A percentile compares a stretch with the other conserved stretches of the same genome.
These are phyloP conservation scores for Apodemus speciosus DNA, from an alignment of 2,113 vertebrate species.

Conservation along the genomic window DNA sequence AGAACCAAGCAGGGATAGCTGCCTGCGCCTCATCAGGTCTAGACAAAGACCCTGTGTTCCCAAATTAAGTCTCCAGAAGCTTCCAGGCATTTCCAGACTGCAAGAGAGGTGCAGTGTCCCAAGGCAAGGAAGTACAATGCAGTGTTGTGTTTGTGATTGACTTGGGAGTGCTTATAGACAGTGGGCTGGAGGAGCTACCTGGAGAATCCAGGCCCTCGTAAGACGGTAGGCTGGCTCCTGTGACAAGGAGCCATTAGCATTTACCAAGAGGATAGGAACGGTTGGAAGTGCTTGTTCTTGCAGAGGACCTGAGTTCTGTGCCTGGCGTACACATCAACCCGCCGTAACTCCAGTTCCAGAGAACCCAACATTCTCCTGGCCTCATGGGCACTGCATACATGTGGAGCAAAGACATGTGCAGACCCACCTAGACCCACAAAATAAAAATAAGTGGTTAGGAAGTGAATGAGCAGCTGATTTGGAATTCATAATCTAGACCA, in stretches of 20 bases:
- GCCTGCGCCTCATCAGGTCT: not conserved
- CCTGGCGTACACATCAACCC: not conserved
- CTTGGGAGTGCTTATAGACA: not conserved
- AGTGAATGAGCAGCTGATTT: not conserved
- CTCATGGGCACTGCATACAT: not conserved
- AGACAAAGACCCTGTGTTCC: constrained; percentile 25
- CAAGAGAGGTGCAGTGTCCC: not conserved
- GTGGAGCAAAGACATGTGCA: not conserved
- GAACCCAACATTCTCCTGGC: not conserved
- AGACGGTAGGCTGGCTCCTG: not conserved
- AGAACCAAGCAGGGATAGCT: not conserved
- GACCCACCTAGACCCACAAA: not conserved
- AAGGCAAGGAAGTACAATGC: not conserved
- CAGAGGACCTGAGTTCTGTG: not conserved
- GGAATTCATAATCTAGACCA: not conserved
- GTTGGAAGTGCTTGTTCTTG: not conserved
- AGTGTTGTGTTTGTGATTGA: not conserved
- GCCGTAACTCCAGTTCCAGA: not conserved
- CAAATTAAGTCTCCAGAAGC: constrained; percentile 6
- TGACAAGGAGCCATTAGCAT: not conserved
- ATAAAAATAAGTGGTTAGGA: not conserved
- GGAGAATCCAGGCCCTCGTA: not conserved
- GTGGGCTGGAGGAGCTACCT: not conserved
- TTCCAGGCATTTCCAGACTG: constrained; percentile 21
- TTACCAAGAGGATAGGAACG: not conserved